phyloP scores from a whole-genome alignment of 2,888 invertebrate genomes.

The Tenthredo notha region DNA sequence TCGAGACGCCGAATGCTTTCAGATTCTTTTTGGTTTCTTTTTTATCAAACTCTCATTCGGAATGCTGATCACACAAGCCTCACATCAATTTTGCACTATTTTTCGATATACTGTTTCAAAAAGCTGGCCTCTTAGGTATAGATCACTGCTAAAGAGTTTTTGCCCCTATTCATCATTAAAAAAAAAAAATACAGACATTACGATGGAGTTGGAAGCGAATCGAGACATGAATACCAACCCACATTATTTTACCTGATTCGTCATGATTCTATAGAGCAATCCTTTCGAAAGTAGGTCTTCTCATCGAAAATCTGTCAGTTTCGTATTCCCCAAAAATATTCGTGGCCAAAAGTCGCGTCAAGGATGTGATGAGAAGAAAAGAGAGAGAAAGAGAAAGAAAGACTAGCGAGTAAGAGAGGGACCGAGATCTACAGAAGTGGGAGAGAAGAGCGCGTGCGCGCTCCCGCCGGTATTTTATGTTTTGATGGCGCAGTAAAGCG shows the following conservation, averaged over 20 bases:
- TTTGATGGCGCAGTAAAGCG: slow-evolving; percentile 78
- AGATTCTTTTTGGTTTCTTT: slow-evolving; percentile 2
- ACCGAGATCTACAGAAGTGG: slow-evolving; percentile 41
- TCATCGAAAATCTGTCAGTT: not conserved
- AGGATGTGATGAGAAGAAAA: slow-evolving; percentile 49
- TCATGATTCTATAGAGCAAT: not conserved
- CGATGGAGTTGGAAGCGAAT: too few species aligned
- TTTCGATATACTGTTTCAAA: slow-evolving; percentile 48
- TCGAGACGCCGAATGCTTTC: slow-evolving; percentile 12
- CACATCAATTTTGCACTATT: slow-evolving; percentile 46
- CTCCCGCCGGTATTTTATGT: slow-evolving; percentile 76
- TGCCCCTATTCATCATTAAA: not conserved
- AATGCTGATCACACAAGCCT: not conserved
- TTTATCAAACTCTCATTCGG: not conserved
- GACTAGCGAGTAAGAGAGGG: not conserved
- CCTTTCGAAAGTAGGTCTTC: not conserved
- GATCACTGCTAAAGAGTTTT: not conserved
- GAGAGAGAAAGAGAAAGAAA: not conserved
- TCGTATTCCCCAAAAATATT: slow-evolving; percentile 53
- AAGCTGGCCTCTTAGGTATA: not conserved
- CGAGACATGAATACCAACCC: too few species aligned
- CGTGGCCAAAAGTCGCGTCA: slow-evolving; percentile 56
- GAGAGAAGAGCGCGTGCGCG: slow-evolving; percentile 69
- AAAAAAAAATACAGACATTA: not conserved
- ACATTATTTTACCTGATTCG: not conserved